Conservation (phyloP, 1,140 invertebrate genomes). For the Micrasema minimum region DNA sequence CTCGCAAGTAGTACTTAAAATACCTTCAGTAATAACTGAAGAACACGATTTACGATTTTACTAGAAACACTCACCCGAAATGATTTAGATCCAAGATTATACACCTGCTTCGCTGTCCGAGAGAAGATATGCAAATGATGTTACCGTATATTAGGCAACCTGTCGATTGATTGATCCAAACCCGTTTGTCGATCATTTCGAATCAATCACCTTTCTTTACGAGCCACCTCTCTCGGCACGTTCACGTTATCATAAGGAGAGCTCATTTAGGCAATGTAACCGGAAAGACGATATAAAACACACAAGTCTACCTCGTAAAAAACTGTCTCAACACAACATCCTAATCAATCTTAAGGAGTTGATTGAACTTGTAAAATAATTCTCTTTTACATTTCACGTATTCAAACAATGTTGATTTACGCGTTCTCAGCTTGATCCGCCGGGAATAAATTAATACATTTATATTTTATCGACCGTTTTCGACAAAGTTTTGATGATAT, state of each 20-base stretch:
- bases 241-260: slow-evolving; percentile 42
- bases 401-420: slow-evolving; percentile 29
- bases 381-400: slow-evolving; percentile 14
- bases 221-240: slow-evolving; percentile 51
- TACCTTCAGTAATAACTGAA: slow-evolving; percentile 30
- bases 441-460: slow-evolving; percentile 9
- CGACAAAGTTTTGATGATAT: not conserved
- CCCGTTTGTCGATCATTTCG: slow-evolving; percentile 52
- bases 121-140: slow-evolving; percentile 52
- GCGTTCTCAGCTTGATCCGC: not conserved
- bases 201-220: slow-evolving; percentile 54
- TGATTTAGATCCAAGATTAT: slow-evolving; percentile 53
- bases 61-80: slow-evolving; percentile 46
- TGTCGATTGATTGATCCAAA: slow-evolving; percentile 52
- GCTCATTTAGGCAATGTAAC: slow-evolving; percentile 30
- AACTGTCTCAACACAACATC: slow-evolving; percentile 41
- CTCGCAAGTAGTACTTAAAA: slow-evolving; percentile 21
- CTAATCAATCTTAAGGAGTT: slow-evolving; percentile 42
- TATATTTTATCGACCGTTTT: not conserved
- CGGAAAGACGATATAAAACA: slow-evolving; percentile 51
- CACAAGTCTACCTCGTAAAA: slow-evolving; percentile 40
- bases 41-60: slow-evolving; percentile 41
- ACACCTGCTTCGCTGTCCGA: slow-evolving; percentile 50
- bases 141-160: slow-evolving; percentile 54
- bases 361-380: slow-evolving; percentile 33